Conservation (phyloP, 2,888 invertebrate genomes). For the Meta bourneti region DNA sequence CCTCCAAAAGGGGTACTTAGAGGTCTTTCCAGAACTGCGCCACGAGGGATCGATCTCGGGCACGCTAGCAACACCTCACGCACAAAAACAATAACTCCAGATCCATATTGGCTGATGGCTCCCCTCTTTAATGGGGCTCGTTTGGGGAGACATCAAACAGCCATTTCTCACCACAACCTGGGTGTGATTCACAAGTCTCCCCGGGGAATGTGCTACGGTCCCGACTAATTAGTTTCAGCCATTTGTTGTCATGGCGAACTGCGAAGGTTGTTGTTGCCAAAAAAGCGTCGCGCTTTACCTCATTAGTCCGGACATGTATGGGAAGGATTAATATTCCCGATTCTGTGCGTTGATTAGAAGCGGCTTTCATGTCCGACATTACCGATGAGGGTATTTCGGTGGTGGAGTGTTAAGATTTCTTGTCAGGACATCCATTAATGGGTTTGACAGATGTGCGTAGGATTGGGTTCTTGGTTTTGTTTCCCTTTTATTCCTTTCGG, state of each 20-base stretch:
- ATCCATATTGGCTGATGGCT: constrained; percentile 2
- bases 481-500: too few relatives aligned
- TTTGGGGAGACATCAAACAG: not conserved
- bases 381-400: not conserved
- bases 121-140: constrained; percentile 18
- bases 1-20: not conserved
- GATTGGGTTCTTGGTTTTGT: too few relatives aligned
- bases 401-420: not conserved
- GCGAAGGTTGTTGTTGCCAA: not conserved
- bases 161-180: constrained; percentile 11
- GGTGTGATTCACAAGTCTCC: constrained; percentile 53
- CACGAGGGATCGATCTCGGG: not conserved
- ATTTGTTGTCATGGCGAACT: constrained; percentile 67
- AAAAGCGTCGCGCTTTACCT: not conserved
- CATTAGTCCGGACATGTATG: not conserved
- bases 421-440: not conserved
- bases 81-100: constrained; percentile 46
- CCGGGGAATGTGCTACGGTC: not conserved
- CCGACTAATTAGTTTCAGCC: constrained; percentile 57
- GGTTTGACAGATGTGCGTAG: too few relatives aligned
- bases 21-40: not conserved
- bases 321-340: not conserved
- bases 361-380: not conserved
- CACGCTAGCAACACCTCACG: constrained; percentile 24
- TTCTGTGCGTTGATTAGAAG: not conserved